Percentiles rank a stretch among this genome's conserved stretches.
phyloP scores from a whole-genome alignment of 53 echinoderm and acorn worm genomes.

The Paracentrotus lividus region DNA sequence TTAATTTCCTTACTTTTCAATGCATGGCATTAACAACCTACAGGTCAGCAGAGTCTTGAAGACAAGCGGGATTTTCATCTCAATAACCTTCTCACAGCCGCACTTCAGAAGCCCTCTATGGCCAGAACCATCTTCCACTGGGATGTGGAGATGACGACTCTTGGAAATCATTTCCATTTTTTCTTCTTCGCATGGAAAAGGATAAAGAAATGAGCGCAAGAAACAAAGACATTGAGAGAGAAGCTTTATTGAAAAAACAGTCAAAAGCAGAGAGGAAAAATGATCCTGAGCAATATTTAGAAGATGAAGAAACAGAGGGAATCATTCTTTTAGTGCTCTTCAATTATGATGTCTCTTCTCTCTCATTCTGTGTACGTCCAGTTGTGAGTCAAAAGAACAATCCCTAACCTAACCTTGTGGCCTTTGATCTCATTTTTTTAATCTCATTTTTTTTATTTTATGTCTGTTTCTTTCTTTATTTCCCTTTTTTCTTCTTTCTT shows the following conservation, averaged over 20 bases:
- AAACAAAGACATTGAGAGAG: conserved; percentile 52
- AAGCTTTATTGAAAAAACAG: not conserved
- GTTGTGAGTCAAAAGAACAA: no score
- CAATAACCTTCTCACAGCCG: conserved; percentile 75
- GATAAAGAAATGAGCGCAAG: conserved; percentile 45
- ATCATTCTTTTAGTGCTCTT: not conserved
- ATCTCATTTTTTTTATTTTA: no score
- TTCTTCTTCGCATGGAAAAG: conserved; percentile 75
- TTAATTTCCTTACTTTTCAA: not conserved
- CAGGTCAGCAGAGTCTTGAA: conserved; percentile 73
- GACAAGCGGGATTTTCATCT: conserved; percentile 67
- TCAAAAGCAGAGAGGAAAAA: not conserved
- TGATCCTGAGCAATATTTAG: not conserved
- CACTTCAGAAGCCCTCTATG: conserved; percentile 72
- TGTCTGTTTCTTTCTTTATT: no score
- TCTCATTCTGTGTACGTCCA: no score
- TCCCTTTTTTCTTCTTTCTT: no score
- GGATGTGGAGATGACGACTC: conserved; percentile 48
- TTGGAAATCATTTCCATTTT: conserved; percentile 56
- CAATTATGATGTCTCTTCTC: not conserved
- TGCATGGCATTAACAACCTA: not conserved
- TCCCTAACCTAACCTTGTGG: no score
- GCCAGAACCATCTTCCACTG: conserved; percentile 69
- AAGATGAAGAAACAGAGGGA: not conserved
- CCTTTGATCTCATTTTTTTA: no score